A percentile compares a stretch with the other conserved stretches of the same genome.
These are phyloP conservation scores for Leptatherina wallacei DNA, from an alignment of 2,797 vertebrate species.

Conservation along the genomic window DNA sequence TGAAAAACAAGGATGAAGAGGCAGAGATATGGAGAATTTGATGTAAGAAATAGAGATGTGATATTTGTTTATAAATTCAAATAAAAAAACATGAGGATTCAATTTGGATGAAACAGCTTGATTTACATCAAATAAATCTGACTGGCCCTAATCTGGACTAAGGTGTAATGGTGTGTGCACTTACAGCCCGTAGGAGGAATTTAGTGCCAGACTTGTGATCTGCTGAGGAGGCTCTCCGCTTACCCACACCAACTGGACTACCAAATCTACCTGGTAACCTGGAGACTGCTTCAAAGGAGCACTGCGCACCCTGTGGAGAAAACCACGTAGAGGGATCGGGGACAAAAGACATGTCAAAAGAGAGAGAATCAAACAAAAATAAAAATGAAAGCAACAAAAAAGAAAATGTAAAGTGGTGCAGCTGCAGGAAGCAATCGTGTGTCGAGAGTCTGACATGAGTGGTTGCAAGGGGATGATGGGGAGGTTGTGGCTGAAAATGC, in stretches of 20 bases:
- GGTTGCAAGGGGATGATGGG: conserved; percentile 45
- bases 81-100: background rate
- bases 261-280: conserved; percentile 95
- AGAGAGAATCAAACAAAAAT: background rate
- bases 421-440: conserved; percentile 47
- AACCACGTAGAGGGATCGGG: background rate
- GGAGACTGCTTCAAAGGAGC: conserved; percentile 95
- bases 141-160: background rate
- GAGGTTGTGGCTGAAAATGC: conserved; percentile 58
- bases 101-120: background rate
- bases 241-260: conserved; percentile 98
- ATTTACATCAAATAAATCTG: background rate
- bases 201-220: conserved; percentile 95
- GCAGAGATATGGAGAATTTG: background rate
- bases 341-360: background rate
- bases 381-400: conserved; percentile 11
- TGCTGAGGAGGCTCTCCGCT: conserved; percentile 96
- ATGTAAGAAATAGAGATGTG: background rate
- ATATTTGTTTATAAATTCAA: conserved; percentile 10
- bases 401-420: conserved; percentile 39
- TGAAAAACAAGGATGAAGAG: conserved; percentile 9
- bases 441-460: conserved; percentile 50
- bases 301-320: conserved; percentile 89
- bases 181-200: conserved; percentile 91
- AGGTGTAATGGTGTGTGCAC: conserved; percentile 32